These are phyloP conservation scores for Salarias fasciatus DNA, from an alignment of 2,797 vertebrate species.

Conservation along the genomic window DNA sequence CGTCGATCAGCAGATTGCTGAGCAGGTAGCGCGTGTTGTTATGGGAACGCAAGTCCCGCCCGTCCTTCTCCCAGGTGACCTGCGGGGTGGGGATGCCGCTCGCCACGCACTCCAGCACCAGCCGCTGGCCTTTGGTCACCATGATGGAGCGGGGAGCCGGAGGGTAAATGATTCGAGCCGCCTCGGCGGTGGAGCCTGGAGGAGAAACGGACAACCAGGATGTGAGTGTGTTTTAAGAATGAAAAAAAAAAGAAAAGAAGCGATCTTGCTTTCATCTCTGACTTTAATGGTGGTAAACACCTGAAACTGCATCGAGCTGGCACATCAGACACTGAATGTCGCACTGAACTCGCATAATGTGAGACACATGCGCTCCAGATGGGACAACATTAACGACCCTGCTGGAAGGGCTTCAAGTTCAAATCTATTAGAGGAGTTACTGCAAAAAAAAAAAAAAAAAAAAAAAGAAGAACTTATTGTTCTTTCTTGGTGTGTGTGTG, in stretches of 20 bases:
- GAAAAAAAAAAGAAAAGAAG: no score
- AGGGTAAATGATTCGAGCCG: conserved; percentile 95
- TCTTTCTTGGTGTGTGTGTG: no score
- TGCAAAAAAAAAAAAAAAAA: no score
- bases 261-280: no score
- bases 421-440: background rate
- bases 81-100: conserved; percentile 92
- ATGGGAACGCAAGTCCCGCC: conserved; percentile 83
- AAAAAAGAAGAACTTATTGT: no score
- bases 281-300: no score
- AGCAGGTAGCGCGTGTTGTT: conserved; percentile 95
- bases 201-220: background rate
- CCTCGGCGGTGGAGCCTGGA: conserved; percentile 92
- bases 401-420: background rate
- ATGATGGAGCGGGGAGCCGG: conserved; percentile 92
- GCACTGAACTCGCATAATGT: no score
- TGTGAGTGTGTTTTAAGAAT: background rate
- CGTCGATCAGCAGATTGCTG: conserved; percentile 95
- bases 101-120: conserved; percentile 96
- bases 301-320: no score
- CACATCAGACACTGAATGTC: no score
- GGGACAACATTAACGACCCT: background rate
- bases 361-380: no score
- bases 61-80: conserved; percentile 95
- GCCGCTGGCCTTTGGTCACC: conserved; percentile 94